Conservation (phyloP, 2,888 invertebrate genomes). For the Escarpia spicata region DNA sequence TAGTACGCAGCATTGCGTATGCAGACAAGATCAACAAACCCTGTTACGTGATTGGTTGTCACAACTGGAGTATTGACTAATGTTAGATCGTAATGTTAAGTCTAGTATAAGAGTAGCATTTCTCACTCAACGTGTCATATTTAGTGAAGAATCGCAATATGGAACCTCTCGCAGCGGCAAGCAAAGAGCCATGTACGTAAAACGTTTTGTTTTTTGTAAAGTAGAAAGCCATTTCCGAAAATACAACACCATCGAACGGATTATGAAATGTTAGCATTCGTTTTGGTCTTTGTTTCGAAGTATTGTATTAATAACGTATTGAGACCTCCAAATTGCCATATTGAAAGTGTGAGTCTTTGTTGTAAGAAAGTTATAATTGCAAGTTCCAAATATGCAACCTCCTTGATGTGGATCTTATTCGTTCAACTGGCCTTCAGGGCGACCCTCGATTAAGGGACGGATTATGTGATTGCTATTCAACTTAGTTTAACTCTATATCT, state of each 20-base stretch:
- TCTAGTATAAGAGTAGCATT: not conserved
- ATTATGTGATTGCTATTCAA: no score
- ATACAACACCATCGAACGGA: not conserved
- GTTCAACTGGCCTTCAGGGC: no score
- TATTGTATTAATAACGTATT: not conserved
- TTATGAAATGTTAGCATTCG: not conserved
- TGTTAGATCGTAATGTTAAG: not conserved
- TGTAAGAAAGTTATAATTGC: no score
- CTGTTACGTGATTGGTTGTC: not conserved
- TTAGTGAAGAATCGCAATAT: not conserved
- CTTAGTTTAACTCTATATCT: no score
- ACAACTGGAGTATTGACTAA: constrained; percentile 6
- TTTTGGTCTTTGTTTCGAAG: not conserved
- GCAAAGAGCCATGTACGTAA: not conserved
- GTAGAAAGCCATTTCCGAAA: not conserved
- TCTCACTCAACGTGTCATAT: not conserved
- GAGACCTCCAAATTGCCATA: not conserved
- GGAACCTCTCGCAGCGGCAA: not conserved
- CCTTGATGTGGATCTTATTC: no score
- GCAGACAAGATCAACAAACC: not conserved
- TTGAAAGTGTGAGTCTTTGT: no score
- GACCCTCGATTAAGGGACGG: no score
- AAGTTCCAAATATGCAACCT: no score
- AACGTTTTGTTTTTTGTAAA: not conserved
- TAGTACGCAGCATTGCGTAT: not conserved